phyloP scores from a whole-genome alignment of 2,113 vertebrate species.

The Dissostichus mawsoni region DNA sequence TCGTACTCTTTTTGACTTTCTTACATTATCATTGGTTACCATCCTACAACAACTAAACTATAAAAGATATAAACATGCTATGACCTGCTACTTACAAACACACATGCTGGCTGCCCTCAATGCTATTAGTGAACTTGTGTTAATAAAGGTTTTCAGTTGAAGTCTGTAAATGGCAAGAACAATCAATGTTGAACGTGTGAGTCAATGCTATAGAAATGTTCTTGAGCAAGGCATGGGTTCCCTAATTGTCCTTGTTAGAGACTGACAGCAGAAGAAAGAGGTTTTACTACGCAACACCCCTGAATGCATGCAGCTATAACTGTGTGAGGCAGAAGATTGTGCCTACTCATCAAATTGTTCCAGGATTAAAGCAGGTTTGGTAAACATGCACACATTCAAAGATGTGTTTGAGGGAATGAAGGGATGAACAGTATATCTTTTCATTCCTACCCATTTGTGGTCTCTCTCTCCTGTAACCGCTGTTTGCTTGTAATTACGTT shows the following conservation, averaged over 20 bases:
- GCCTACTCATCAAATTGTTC: conserved; percentile 48
- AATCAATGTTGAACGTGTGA: conserved; percentile 32
- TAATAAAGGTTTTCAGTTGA: conserved; percentile 22
- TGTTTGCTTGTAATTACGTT: conserved; percentile 29
- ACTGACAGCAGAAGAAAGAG: conserved; percentile 30
- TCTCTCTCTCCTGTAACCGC: conserved; percentile 23
- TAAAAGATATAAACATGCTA: too few relatives aligned
- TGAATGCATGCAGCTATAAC: not conserved
- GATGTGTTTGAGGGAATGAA: conserved; percentile 11
- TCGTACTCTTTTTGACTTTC: not conserved
- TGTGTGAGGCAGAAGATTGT: conserved; percentile 20
- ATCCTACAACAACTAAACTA: not conserved
- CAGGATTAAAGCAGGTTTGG: conserved; percentile 35
- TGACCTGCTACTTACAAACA: not conserved
- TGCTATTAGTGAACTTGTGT: not conserved
- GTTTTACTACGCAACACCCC: conserved; percentile 16
- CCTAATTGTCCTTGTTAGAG: conserved; percentile 5
- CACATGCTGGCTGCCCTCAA: not conserved
- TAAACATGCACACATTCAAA: conserved; percentile 8
- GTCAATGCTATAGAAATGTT: conserved; percentile 25
- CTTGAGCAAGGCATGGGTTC: conserved; percentile 28
- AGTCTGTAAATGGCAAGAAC: conserved; percentile 1
- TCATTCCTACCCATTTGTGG: conserved; percentile 15
- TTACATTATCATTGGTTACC: not conserved
- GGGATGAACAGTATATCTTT: conserved; percentile 16